Evolutionary conservation across 1,140 invertebrate genomes (phyloP).

Genomic region (Matsumurasca onukii): DNA sequence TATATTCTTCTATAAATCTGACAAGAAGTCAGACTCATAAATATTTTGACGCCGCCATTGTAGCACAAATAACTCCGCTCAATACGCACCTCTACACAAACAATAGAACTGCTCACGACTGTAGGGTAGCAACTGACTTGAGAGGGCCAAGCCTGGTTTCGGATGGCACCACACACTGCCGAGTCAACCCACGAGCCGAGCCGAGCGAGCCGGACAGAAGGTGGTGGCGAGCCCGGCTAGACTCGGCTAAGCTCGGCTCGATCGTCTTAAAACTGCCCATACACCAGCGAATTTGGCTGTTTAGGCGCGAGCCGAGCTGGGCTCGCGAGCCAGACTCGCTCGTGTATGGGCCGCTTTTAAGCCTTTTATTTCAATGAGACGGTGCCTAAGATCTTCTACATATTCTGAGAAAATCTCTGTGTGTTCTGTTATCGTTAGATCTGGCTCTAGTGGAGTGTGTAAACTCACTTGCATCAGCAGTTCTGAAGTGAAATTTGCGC

Average conservation of each 20-base stretch:
- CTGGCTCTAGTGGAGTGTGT: no score
- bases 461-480: no score
- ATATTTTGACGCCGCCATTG: not conserved
- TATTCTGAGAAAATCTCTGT: no score
- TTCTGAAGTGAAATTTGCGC: no score
- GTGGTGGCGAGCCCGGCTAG: not conserved
- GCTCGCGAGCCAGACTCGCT: not conserved
- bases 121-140: not conserved
- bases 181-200: not conserved
- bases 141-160: not conserved
- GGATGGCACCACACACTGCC: not conserved
- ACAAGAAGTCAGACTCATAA: not conserved
- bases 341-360: no score
- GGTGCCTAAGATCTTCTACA: no score
- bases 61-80: no score
- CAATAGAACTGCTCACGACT: no score
- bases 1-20: conserved; percentile 11
- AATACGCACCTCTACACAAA: no score
- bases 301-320: not conserved
- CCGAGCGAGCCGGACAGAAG: not conserved
- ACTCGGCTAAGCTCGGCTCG: not conserved
- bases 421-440: no score
- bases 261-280: not conserved
- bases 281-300: not conserved
- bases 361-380: no score